Evolutionary conservation across 2,113 vertebrate genomes (phyloP), one percentile per base, ranked within the genome.

Genomic region (Ranitomeya variabilis): DNA sequence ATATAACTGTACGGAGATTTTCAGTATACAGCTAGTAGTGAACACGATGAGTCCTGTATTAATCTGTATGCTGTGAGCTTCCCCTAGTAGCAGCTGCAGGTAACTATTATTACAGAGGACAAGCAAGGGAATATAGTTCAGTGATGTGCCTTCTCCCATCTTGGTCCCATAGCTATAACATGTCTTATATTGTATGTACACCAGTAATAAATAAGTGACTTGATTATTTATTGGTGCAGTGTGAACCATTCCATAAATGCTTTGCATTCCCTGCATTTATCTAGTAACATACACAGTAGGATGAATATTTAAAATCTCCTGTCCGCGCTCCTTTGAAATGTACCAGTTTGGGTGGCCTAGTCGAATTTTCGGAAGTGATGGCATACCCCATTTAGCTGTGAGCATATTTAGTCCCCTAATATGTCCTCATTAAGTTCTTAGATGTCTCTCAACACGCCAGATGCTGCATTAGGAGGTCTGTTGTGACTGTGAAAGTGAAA

Each of bases 341-440:
- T 57, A 79, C 12, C 21, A 23, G 57, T 79, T n/a, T 79, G 77
- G 77, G 77, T 79, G 77, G 77, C 52, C 77, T 21, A 79, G 77
- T 7, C 77, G 57, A 23, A 14, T 23, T 26, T 2, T 78, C 7
- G 7, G 19, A 54, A 78, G 51, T 78, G 76, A 54, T 78, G 21
- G 55, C 23, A 79, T 55, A 23, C 77, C 5, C 52, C 15, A 79
- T 79, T 78, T 78, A 52, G 76, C 11, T 78, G 51, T 57, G 77
- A 57, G 52, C 12, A 79, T 55, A 79, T 79, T 23, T 57, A 57
- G 74, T n/a, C 52, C 57, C 13, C 52, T 79, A 55, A 57, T 55
- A 79, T 23, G 52, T 79, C 77, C 77, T 79, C 51, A 79, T 79
- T 79, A 57, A 79, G 77, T 79, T 79, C 51, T 55, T 79, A 79